Conservation (phyloP, 2,888 invertebrate species). For the Lacanobia wlatinum region DNA sequence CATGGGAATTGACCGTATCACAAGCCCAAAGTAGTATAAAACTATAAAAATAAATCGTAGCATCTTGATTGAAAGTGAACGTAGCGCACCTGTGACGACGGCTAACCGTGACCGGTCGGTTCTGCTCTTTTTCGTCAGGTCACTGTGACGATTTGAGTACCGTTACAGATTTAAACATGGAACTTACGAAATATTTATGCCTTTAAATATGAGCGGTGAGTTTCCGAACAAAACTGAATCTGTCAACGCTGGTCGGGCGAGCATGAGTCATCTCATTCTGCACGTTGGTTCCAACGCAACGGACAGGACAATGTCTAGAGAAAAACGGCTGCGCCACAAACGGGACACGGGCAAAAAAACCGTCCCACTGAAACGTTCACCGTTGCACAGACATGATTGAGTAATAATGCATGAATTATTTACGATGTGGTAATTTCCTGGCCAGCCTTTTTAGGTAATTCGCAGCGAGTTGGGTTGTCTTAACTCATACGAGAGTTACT, state of each 20-base stretch:
- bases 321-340: constrained; percentile 77
- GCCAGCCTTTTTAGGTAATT: constrained; percentile 80
- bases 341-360: constrained; percentile 75
- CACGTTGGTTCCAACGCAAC: constrained; percentile 58
- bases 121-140: constrained; percentile 82
- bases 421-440: constrained; percentile 87
- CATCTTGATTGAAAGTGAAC: constrained; percentile 86
- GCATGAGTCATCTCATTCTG: constrained; percentile 66
- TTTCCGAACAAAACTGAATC: constrained; percentile 62
- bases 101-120: constrained; percentile 80
- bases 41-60: constrained; percentile 78
- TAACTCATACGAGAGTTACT: constrained; percentile 66
- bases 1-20: constrained; percentile 54
- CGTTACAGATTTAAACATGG: constrained; percentile 78
- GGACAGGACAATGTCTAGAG: constrained; percentile 83
- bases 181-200: constrained; percentile 63
- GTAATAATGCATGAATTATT: constrained; percentile 90
- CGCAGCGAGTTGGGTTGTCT: constrained; percentile 68
- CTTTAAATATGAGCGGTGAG: constrained; percentile 53
- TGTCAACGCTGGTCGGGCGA: constrained; percentile 56
- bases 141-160: constrained; percentile 82
- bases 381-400: constrained; percentile 85
- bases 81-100: constrained; percentile 86
- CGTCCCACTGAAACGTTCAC: constrained; percentile 80
- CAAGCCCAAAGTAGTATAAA: constrained; percentile 60